A percentile compares a stretch with the other conserved stretches of the same genome.
Conservation (phyloP, 2,888 invertebrate genomes). For the Ptychoptera albimana region DNA sequence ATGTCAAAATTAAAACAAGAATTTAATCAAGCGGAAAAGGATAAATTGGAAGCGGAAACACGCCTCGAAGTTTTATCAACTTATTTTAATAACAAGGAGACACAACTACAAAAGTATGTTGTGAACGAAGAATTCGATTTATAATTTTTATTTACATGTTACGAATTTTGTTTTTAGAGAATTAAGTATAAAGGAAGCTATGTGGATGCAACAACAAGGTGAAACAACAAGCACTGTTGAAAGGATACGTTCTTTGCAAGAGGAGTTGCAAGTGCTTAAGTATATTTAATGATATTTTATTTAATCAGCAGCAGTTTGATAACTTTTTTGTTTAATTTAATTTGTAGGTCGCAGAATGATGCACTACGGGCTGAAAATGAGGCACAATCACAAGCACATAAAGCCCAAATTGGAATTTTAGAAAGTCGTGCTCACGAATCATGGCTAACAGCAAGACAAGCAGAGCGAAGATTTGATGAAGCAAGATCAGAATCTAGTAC, state of each 20-base stretch:
- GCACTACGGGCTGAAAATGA: slow-evolving; percentile 64
- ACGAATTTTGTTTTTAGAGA: slow-evolving; percentile 43
- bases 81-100: slow-evolving; percentile 83
- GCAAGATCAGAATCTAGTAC: slow-evolving; percentile 53
- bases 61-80: slow-evolving; percentile 71
- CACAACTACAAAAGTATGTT: slow-evolving; percentile 68
- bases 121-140: too few species aligned
- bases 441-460: slow-evolving; percentile 70
- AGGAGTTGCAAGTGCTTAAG: slow-evolving; percentile 67
- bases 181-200: slow-evolving; percentile 53
- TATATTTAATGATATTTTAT: slow-evolving; percentile 23
- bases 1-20: slow-evolving; percentile 37
- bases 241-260: slow-evolving; percentile 58
- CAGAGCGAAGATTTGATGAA: slow-evolving; percentile 69
- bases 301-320: neutral
- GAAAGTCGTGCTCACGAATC: slow-evolving; percentile 76
- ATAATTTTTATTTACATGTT: neutral
- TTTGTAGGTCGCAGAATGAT: slow-evolving; percentile 36
- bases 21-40: slow-evolving; percentile 47
- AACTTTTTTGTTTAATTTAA: too few species aligned
- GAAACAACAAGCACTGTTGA: slow-evolving; percentile 68
- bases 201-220: slow-evolving; percentile 66
- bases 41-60: slow-evolving; percentile 61
- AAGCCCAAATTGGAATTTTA: slow-evolving; percentile 54
- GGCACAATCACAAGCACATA: slow-evolving; percentile 58